Conservation (phyloP, 2,113 vertebrate species). For the Bubo scandiacus region DNA sequence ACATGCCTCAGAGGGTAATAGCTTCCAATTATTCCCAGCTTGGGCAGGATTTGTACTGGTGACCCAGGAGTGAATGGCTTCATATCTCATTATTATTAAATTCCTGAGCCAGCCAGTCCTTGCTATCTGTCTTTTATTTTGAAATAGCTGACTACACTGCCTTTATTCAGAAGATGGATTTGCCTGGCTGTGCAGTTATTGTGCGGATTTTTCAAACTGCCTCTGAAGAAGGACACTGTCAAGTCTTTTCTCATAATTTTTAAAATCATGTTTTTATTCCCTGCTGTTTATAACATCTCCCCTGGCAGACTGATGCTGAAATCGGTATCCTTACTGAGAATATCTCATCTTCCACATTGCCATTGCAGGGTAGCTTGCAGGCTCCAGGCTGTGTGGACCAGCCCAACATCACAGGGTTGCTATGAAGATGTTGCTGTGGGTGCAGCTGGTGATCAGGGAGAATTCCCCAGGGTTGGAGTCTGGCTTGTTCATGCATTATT, state of each 20-base stretch:
- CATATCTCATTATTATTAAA: conserved; percentile 69
- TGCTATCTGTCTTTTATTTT: conserved; percentile 62
- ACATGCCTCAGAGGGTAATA: conserved; percentile 42
- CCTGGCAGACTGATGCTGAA: conserved; percentile 22
- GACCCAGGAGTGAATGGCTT: conserved; percentile 54
- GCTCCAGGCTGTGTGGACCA: neutral
- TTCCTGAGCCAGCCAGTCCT: conserved; percentile 51
- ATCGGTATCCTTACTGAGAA: conserved; percentile 23
- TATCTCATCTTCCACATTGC: conserved; percentile 7
- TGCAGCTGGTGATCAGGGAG: neutral
- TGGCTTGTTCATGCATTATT: neutral
- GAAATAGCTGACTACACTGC: conserved; percentile 54
- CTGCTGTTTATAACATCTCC: conserved; percentile 41
- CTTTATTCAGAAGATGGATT: conserved; percentile 64
- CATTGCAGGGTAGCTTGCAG: neutral
- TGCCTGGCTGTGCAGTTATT: conserved; percentile 47
- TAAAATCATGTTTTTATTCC: conserved; percentile 53
- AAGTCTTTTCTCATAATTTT: conserved; percentile 61
- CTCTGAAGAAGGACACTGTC: conserved; percentile 57
- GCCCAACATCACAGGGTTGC: neutral
- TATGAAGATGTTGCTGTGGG: neutral
- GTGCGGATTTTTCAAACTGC: conserved; percentile 62
- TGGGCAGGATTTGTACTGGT: conserved; percentile 52
- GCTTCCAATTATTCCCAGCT: conserved; percentile 62
- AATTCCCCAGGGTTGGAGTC: neutral